Percentiles rank a stretch among this genome's conserved stretches.
Evolutionary conservation across 2,888 invertebrate species (phyloP).

Genomic region (Oscheius sp.): DNA sequence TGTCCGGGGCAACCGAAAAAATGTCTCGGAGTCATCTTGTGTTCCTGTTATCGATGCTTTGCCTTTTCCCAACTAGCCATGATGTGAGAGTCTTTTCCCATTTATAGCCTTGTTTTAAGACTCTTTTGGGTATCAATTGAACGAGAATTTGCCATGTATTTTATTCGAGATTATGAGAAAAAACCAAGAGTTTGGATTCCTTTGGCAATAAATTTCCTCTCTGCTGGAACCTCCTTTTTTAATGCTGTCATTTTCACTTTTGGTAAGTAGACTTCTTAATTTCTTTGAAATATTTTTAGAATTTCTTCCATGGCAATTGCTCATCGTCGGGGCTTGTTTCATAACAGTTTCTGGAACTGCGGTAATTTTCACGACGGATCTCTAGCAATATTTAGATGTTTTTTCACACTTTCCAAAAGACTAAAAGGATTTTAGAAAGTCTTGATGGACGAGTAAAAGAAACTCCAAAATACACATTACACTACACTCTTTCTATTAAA

Average conservation of each 20-base stretch:
- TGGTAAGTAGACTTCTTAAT: background rate
- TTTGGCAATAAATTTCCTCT: background rate
- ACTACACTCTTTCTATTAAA: background rate
- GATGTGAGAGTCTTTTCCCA: background rate
- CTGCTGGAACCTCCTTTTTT: background rate
- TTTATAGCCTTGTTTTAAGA: background rate
- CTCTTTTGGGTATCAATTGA: constrained; percentile 10
- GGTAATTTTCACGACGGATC: background rate
- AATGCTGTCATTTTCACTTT: background rate
- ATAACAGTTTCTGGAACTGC: background rate
- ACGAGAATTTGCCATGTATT: constrained; percentile 6
- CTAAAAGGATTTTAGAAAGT: background rate
- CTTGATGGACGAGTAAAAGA: background rate
- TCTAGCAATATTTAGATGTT: background rate
- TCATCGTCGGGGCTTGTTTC: background rate
- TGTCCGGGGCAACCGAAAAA: background rate
- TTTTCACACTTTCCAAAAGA: background rate
- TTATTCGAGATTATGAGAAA: constrained; percentile 6
- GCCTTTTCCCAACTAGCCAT: background rate
- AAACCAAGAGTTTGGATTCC: constrained; percentile 1
- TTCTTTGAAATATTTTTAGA: background rate
- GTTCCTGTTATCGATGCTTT: background rate
- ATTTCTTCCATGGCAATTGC: background rate
- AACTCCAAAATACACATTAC: background rate
- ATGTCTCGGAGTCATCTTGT: background rate